phyloP scores from a whole-genome alignment of 2,797 vertebrate genomes.

The Cephalopachus bancanus region DNA sequence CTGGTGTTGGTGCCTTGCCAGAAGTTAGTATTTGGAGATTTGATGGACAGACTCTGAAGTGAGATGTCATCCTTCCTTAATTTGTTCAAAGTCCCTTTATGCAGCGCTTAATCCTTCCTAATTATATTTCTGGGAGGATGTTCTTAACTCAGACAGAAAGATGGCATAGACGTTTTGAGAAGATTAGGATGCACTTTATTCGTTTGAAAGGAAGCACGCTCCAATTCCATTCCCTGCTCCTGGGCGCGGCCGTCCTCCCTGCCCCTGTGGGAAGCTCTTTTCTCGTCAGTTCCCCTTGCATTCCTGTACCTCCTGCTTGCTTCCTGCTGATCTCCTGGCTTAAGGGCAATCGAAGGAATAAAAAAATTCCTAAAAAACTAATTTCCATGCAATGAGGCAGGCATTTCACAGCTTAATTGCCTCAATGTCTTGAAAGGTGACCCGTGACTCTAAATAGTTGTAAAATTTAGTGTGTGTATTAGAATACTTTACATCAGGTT shows the following conservation, averaged over 20 bases:
- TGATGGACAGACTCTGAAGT: conserved; percentile 73
- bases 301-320: background rate
- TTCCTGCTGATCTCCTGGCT: conserved; percentile 14
- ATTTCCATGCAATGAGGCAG: conserved; percentile 1
- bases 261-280: background rate
- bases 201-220: conserved; percentile 28
- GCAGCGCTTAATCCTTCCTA: conserved; percentile 74
- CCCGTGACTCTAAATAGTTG: background rate
- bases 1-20: conserved; percentile 59
- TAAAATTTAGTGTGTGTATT: background rate
- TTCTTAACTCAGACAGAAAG: conserved; percentile 77
- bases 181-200: conserved; percentile 52
- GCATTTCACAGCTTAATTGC: conserved; percentile 54
- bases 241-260: background rate
- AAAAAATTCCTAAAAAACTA: background rate
- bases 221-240: background rate
- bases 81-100: conserved; percentile 70
- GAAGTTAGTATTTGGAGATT: conserved; percentile 60
- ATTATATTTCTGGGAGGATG: conserved; percentile 79
- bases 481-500: background rate
- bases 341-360: conserved; percentile 45
- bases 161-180: conserved; percentile 57
- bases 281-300: background rate
- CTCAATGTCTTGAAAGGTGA: conserved; percentile 58
- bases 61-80: conserved; percentile 72